phyloP scores from a whole-genome alignment of 1,140 invertebrate genomes.

The Lepeophtheirus salmonis region DNA sequence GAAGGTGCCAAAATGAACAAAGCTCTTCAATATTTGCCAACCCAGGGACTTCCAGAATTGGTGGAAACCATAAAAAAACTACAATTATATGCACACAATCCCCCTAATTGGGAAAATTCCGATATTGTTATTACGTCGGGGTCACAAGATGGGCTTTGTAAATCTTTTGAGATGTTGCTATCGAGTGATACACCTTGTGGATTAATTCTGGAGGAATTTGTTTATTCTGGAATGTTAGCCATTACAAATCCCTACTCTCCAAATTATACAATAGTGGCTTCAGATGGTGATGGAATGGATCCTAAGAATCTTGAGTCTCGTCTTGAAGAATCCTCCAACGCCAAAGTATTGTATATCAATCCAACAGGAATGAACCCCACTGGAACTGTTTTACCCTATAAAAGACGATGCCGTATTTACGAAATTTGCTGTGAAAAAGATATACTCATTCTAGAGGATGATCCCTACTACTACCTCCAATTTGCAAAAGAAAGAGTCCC shows the following conservation, averaged over 20 bases:
- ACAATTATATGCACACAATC: constrained; percentile 41
- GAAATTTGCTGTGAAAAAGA: constrained; percentile 50
- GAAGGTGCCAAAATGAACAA: constrained; percentile 10
- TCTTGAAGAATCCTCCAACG: neutral
- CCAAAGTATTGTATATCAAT: constrained; percentile 37
- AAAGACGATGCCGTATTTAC: constrained; percentile 48
- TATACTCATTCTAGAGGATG: constrained; percentile 56
- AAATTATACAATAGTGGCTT: constrained; percentile 1
- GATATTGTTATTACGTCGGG: constrained; percentile 48
- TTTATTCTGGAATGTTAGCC: constrained; percentile 44
- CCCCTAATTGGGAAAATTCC: constrained; percentile 38
- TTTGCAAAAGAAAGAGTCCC: constrained; percentile 39
- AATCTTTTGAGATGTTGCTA: constrained; percentile 43
- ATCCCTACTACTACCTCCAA: constrained; percentile 57
- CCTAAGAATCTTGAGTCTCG: neutral
- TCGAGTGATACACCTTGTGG: constrained; percentile 36
- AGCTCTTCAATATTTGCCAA: constrained; percentile 16
- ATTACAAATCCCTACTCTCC: neutral
- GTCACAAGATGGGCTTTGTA: constrained; percentile 52
- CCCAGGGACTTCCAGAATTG: constrained; percentile 31
- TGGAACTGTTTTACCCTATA: constrained; percentile 41
- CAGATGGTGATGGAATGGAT: constrained; percentile 6
- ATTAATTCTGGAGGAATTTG: constrained; percentile 44
- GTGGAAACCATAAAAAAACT: constrained; percentile 41
- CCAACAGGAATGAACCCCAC: constrained; percentile 48